Conservation (phyloP, 2,888 invertebrate species). For the Mechanitis mazaeus region DNA sequence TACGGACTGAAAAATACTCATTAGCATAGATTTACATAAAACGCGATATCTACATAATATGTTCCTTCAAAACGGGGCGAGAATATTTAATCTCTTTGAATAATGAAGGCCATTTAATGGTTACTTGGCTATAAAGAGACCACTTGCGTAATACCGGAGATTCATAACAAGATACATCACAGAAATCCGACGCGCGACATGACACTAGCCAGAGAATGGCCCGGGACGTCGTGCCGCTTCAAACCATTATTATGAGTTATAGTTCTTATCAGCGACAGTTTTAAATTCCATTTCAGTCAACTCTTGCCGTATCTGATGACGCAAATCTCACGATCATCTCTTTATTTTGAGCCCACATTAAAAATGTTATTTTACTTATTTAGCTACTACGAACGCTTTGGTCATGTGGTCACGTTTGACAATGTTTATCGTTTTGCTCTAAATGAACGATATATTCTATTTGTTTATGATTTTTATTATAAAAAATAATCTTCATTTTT, state of each 20-base stretch:
- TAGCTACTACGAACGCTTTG: conserved; percentile 7
- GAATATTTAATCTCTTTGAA: conserved; percentile 21
- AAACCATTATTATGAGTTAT: conserved; percentile 53
- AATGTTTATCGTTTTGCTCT: conserved; percentile 1
- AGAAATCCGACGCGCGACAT: conserved; percentile 28
- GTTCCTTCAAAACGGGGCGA: conserved; percentile 10
- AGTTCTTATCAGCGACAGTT: conserved; percentile 53
- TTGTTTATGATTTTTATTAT: neutral
- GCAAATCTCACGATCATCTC: conserved; percentile 22
- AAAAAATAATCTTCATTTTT: neutral
- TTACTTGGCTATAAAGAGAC: conserved; percentile 20
- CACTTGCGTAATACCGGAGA: conserved; percentile 20
- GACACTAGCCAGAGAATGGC: conserved; percentile 31
- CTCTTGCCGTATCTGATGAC: conserved; percentile 37
- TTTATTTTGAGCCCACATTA: conserved; percentile 14
- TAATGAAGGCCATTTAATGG: conserved; percentile 21
- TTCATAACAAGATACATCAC: conserved; percentile 23
- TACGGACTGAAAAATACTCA: too few species aligned
- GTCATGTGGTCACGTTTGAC: conserved; percentile 9
- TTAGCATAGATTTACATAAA: too few species aligned
- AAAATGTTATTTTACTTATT: conserved; percentile 13
- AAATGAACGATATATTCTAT: neutral
- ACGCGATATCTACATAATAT: neutral
- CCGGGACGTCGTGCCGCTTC: conserved; percentile 30
- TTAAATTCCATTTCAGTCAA: conserved; percentile 47